Evolutionary conservation across 2,797 vertebrate species (phyloP), one percentile per base, ranked within the genome.

Genomic region (Pterois miles): DNA sequence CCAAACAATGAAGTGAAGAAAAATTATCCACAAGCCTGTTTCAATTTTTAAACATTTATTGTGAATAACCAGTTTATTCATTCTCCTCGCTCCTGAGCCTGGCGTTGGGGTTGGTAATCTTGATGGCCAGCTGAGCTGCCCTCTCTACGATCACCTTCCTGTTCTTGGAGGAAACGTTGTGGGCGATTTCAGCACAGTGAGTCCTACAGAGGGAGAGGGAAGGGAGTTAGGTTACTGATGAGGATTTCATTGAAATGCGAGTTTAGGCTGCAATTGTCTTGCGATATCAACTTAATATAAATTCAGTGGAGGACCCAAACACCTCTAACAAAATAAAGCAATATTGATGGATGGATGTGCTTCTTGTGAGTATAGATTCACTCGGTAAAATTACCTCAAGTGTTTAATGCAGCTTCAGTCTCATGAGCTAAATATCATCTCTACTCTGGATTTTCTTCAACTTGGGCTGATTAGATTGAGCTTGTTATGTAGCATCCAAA

Each of bases 111-210:
- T 99, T 99, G 79, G 98, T 99, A 93, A 99, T 93, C 93, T 99
- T 98, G 94, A 99, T 97, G 83, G 98, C 98, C 34, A 99, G 94
- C 93, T 99, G 98, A 33, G 98, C 97, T 0, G 98, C 98, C 82
- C 98, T 93, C 92, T 99, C 98, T 86, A 99, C 98, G 0, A 99
- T 99, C 65, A 97, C 40, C 90, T 99, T 99, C 86, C 98, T 96
- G 95, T 99, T 99, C 95, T 99, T 99, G 1, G 98, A 99, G 60
- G 98, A 99, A 52, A 99, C 98, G 0, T 99, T 99, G 95, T 99
- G 98, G 84, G 98, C 98, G 0, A 99, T 99, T 92, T 99, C 98
- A 10, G 98, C 98, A 11, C 98, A 99, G 88, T 97, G 97, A 0
- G 97, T 97, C 94, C 98, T 99, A 65, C 20, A 1, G 12, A 81